phyloP scores from a whole-genome alignment of 2,113 vertebrate genomes.

The Eudyptes chrysolophus region DNA sequence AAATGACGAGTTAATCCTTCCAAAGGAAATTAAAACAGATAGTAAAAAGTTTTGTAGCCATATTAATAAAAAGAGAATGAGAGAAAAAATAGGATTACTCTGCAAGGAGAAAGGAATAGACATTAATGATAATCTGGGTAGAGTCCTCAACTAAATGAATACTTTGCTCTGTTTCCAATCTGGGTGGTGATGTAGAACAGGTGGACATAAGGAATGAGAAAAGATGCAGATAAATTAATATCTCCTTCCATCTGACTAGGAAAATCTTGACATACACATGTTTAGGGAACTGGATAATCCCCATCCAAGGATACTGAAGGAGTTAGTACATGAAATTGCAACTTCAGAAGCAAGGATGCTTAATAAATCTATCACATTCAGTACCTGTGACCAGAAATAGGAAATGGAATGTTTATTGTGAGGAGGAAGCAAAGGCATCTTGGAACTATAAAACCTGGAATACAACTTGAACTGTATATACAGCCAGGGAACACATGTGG shows the following conservation, averaged over 20 bases:
- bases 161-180: not conserved
- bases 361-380: not conserved
- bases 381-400: not conserved
- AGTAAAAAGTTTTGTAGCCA: not conserved
- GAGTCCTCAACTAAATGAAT: not conserved
- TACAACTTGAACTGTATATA: not conserved
- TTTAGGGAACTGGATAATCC: not conserved
- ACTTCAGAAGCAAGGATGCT: not conserved
- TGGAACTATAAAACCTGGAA: not conserved
- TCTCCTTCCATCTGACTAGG: not conserved
- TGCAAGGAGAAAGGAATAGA: not conserved
- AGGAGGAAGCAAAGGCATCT: not conserved
- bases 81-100: not conserved
- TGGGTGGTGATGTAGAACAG: not conserved
- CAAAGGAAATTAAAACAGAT: not conserved
- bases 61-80: not conserved
- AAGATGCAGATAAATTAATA: not conserved
- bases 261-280: not conserved
- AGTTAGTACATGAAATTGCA: not conserved
- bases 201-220: not conserved
- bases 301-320: not conserved
- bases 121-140: not conserved
- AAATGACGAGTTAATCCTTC: not conserved
- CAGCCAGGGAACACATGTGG: not conserved
- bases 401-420: not conserved